Percentiles rank a stretch among this genome's conserved stretches.
These are phyloP conservation scores for Callaeas wilsoni DNA, from an alignment of 2,113 vertebrate genomes.

Conservation along the genomic window DNA sequence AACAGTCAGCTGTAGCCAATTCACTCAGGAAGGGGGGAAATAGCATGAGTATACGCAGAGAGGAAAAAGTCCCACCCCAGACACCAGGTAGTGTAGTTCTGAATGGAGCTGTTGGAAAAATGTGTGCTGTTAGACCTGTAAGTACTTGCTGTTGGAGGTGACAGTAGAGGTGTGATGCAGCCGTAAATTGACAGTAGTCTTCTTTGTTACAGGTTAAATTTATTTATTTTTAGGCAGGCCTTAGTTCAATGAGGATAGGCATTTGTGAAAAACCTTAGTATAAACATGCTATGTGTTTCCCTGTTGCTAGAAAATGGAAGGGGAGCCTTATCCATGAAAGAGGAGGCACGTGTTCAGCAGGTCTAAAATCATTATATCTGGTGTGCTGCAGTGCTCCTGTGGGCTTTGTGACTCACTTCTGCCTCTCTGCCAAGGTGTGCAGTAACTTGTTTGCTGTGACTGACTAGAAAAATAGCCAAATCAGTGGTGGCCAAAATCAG, in stretches of 20 bases:
- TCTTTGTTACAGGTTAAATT: not conserved
- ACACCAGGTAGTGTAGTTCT: fast-evolving
- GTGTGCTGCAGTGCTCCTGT: not conserved
- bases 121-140: not conserved
- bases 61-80: not conserved
- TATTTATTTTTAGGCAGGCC: not conserved
- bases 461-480: not conserved
- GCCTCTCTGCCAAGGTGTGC: not conserved
- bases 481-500: not conserved
- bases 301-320: not conserved
- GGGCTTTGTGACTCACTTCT: not conserved
- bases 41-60: fast-evolving
- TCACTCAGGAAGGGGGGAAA: not conserved
- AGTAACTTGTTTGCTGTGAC: not conserved
- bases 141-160: not conserved
- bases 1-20: not conserved
- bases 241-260: not conserved
- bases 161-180: not conserved
- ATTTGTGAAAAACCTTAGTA: not conserved
- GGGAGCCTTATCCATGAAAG: not conserved
- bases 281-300: not conserved
- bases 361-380: not conserved
- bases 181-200: not conserved
- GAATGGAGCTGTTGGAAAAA: not conserved
- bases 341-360: not conserved